A percentile compares a stretch with the other conserved stretches of the same genome.
Conservation (phyloP, 2,797 vertebrate genomes). For the Neopelma chrysocephalum region DNA sequence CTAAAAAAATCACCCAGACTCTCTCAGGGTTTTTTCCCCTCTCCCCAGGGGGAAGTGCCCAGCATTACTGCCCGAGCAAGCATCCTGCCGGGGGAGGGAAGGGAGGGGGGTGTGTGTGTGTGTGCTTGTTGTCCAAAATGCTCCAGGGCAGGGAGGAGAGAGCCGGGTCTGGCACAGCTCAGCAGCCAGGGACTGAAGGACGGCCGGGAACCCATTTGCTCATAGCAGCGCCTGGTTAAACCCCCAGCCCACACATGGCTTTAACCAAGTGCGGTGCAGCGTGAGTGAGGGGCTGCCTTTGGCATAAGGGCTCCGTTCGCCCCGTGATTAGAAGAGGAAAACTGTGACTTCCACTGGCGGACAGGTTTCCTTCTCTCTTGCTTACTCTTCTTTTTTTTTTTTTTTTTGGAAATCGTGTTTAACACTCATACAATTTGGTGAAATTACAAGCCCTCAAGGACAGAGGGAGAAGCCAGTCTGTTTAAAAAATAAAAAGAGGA, state of each 20-base stretch:
- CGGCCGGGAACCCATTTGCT: neutral
- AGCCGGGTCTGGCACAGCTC: neutral
- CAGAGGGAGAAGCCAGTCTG: constrained; percentile 74
- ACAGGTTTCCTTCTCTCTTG: constrained; percentile 47
- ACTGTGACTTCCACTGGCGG: neutral
- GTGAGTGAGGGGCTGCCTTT: constrained; percentile 27
- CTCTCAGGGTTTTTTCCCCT: neutral
- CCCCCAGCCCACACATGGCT: neutral
- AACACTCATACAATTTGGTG: constrained; percentile 81
- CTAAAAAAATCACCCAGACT: neutral
- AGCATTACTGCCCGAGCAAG: neutral
- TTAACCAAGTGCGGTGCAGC: constrained; percentile 37
- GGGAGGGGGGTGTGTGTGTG: too few relatives aligned
- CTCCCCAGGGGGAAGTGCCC: neutral
- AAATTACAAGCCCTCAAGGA: constrained; percentile 77
- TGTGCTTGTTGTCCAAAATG: neutral
- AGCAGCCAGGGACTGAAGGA: neutral
- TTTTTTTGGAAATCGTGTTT: constrained; percentile 50
- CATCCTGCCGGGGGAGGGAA: rapidly evolving
- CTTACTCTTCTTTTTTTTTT: neutral
- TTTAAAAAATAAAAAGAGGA: constrained; percentile 72
- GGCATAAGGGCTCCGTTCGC: constrained; percentile 15
- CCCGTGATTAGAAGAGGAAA: constrained; percentile 39
- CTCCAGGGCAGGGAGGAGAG: neutral
- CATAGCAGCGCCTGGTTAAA: constrained; percentile 55